phyloP scores from a whole-genome alignment of 92 coral and sea anemone species.

The Phenganax stokvisi region DNA sequence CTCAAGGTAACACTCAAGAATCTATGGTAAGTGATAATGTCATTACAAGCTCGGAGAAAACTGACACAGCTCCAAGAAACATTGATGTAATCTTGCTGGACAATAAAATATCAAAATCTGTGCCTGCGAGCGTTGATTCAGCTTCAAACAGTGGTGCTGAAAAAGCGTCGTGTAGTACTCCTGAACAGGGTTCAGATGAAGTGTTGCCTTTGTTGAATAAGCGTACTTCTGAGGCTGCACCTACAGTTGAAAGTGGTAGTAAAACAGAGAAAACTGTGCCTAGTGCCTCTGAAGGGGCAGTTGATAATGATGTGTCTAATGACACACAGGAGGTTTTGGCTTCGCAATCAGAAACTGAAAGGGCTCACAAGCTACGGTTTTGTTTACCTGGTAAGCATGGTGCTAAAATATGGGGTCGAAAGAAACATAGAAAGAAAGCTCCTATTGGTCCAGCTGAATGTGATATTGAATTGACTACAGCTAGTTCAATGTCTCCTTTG shows the following conservation, averaged over 20 bases:
- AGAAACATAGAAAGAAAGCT: conserved; percentile 17
- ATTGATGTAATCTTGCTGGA: no score
- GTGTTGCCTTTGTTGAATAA: not conserved
- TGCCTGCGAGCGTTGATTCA: not conserved
- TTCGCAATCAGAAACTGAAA: not conserved
- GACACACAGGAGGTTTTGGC: not conserved
- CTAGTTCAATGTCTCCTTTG: conserved; percentile 12
- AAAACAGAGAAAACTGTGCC: no score
- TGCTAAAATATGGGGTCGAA: conserved; percentile 17
- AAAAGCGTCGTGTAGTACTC: not conserved
- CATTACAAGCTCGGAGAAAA: not conserved
- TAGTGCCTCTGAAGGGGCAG: not conserved
- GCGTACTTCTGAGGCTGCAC: not conserved
- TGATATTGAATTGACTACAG: not conserved
- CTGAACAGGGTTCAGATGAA: not conserved
- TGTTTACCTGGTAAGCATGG: conserved; percentile 7
- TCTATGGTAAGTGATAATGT: not conserved
- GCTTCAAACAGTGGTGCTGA: not conserved
- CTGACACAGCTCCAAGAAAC: not conserved
- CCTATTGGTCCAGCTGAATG: not conserved
- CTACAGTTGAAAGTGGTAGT: not conserved
- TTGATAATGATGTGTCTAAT: no score
- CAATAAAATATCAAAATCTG: no score
- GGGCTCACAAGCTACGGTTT: conserved; percentile 10
- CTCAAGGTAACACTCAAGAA: not conserved